phyloP scores from a whole-genome alignment of 1,140 invertebrate species.

The Dolichoris vasculosae region DNA sequence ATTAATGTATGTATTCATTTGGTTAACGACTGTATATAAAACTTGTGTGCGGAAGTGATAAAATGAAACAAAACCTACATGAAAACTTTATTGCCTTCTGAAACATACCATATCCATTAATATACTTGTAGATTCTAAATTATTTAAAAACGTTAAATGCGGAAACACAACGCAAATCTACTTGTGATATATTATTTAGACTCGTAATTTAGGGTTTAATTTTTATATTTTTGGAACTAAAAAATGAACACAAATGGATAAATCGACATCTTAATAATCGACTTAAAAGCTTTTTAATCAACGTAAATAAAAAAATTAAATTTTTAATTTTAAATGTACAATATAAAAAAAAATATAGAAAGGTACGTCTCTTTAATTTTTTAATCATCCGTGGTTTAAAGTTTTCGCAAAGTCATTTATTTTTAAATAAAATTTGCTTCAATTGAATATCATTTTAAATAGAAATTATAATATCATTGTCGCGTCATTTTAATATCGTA shows the following conservation, averaged over 20 bases:
- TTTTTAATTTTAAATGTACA: neutral
- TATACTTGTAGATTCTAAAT: conserved; percentile 1
- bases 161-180: neutral
- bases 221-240: neutral
- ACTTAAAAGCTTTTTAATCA: neutral
- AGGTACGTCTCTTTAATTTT: no score
- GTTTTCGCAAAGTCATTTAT: no score
- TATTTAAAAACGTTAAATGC: neutral
- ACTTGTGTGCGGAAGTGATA: neutral
- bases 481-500: no score
- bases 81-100: neutral
- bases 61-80: neutral
- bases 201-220: neutral
- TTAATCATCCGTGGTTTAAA: no score
- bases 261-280: neutral
- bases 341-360: neutral
- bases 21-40: neutral
- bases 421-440: no score
- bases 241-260: neutral
- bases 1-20: neutral
- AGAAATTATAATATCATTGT: no score
- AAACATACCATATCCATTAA: neutral
- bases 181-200: neutral
- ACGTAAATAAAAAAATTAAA: no score
- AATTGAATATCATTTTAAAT: no score